A percentile compares a stretch with the other conserved stretches of the same genome.
Evolutionary conservation across 2,797 vertebrate species (phyloP).

Genomic region (Poeciliopsis gracilis): DNA sequence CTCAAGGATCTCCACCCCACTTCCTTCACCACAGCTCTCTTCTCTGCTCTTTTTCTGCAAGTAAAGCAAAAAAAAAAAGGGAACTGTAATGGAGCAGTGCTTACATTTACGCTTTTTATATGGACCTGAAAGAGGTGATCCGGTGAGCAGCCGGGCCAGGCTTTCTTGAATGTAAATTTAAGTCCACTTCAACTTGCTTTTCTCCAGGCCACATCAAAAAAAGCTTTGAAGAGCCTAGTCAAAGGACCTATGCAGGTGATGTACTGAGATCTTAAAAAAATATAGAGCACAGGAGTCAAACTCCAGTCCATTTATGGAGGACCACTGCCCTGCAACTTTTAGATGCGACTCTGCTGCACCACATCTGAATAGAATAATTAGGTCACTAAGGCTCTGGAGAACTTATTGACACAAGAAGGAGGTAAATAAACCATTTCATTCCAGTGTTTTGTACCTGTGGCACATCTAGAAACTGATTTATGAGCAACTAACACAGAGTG

Average conservation of each 20-base stretch:
- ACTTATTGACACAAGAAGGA: too few species aligned
- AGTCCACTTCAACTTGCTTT: background rate
- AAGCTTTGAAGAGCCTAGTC: background rate
- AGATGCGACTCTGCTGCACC: too few species aligned
- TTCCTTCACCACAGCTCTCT: slow-evolving; percentile 96
- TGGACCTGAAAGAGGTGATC: slow-evolving; percentile 3
- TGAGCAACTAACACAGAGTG: background rate
- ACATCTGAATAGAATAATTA: too few species aligned
- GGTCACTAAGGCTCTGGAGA: too few species aligned
- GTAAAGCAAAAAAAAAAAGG: background rate
- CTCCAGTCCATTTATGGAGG: too few species aligned
- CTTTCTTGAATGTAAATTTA: background rate
- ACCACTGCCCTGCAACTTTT: too few species aligned
- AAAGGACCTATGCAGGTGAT: background rate
- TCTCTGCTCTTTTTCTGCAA: slow-evolving; percentile 97
- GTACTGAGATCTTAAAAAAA: background rate
- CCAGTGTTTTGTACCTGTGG: too few species aligned
- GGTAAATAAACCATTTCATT: too few species aligned
- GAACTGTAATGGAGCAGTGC: background rate
- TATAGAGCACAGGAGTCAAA: background rate
- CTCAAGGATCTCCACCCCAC: slow-evolving; percentile 96
- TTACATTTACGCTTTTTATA: background rate
- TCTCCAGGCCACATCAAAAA: background rate
- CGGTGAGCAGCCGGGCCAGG: background rate
- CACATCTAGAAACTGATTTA: background rate